Evolutionary conservation across 2,888 invertebrate species (phyloP), one percentile per base, ranked within the genome.

Genomic region (Dicyrtoma fusca): DNA sequence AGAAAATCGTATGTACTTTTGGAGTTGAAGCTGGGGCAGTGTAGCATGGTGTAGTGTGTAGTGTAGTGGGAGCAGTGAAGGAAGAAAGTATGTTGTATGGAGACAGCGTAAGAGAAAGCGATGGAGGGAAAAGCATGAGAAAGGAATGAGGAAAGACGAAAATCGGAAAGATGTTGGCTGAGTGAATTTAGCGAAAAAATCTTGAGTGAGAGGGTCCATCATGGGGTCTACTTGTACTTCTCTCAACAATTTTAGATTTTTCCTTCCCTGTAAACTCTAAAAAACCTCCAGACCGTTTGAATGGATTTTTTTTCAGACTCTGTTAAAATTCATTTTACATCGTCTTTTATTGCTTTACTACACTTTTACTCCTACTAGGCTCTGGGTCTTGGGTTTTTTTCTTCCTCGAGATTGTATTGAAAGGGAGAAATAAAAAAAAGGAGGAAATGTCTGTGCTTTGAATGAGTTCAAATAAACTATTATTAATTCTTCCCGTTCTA

Each of bases 251-350:
- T 45, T 47, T 61, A 17, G 44, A n/a, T 68, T 25, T 53, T 53
- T 21, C 26, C 25, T n/a, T n/a, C n/a, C n/a, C 4, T 49, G 55
- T 55, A 65, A 65, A 49, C 49, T 51, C 21, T n/a, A n/a, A 51
- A 65, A 68, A 45, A 59, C 57, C 34, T 34, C 13, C 13, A 44
- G 42, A 51, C 25, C 55, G 44, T 68, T 61, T 47, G 45, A 68
- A 57, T 68, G 57, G 44, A 68, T 68, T 68, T 61, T 61, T 44
- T 42, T 44, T 61, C 57, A 26, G 17, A 49, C 49, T 65, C 63
- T 51, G 53, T 55, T 66, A 57, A 68, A 57, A 68, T 68, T 68
- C 55, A 68, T 68, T 57, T 68, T 57, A 55, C 64, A 68, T 68
- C 25, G 68, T 47, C 51, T 51, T 49, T 64, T 51, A 64, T 64